Percentiles rank a stretch among this genome's conserved stretches.
Conservation (phyloP, 2,888 invertebrate species). For the Clunio marinus region DNA sequence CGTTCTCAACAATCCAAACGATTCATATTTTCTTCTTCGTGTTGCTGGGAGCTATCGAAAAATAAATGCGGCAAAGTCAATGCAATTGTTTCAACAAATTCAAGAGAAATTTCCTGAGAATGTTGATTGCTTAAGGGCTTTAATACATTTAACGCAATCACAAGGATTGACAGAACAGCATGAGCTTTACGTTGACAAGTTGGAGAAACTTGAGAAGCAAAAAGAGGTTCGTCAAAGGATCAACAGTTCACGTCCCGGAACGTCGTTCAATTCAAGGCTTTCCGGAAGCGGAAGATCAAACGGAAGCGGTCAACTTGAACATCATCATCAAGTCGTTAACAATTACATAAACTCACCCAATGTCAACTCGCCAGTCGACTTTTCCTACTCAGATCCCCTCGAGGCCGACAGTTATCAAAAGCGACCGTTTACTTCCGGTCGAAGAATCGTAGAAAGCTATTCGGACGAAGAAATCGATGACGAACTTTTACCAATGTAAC, state of each 20-base stretch:
- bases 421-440: constrained; percentile 30
- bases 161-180: constrained; percentile 82
- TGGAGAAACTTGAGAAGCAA: constrained; percentile 63
- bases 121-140: constrained; percentile 78
- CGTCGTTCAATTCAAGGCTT: not conserved
- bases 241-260: constrained; percentile 42
- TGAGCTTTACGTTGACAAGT: constrained; percentile 75
- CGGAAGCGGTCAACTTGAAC: constrained; percentile 6
- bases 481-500: constrained; percentile 34
- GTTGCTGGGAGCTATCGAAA: constrained; percentile 80
- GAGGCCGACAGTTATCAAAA: constrained; percentile 42
- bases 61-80: constrained; percentile 57
- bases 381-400: constrained; percentile 47
- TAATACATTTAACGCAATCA: constrained; percentile 51
- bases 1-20: constrained; percentile 67
- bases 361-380: constrained; percentile 30
- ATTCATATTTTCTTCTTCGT: constrained; percentile 80
- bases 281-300: constrained; percentile 32
- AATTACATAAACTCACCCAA: constrained; percentile 21
- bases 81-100: constrained; percentile 54
- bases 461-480: constrained; percentile 35
- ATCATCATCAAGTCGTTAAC: not conserved
- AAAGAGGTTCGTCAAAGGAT: constrained; percentile 46
- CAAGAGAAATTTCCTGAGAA: constrained; percentile 91
- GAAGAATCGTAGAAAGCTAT: constrained; percentile 33